phyloP scores from a whole-genome alignment of 2,888 invertebrate species.

The Lampropteryx suffumata region DNA sequence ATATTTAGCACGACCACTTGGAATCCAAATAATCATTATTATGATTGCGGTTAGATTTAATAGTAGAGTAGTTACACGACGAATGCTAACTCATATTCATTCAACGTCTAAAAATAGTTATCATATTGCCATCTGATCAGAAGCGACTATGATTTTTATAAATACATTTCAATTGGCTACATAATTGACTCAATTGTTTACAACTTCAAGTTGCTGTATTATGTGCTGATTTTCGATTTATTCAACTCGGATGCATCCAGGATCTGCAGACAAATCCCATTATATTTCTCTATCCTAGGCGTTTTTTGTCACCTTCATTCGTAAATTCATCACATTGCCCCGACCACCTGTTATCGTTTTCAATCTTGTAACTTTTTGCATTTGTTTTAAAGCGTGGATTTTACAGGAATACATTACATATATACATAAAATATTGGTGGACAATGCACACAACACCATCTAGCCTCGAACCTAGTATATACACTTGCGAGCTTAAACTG shows the following conservation, averaged over 20 bases:
- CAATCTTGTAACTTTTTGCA: constrained; percentile 4
- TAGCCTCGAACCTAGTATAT: too few species aligned
- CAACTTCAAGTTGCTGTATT: not conserved
- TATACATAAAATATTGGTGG: too few species aligned
- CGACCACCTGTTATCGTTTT: constrained; percentile 22
- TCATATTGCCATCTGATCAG: constrained; percentile 4
- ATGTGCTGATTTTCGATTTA: constrained; percentile 10
- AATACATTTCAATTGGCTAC: constrained; percentile 3
- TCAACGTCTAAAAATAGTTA: constrained; percentile 16
- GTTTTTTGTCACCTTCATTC: constrained; percentile 28
- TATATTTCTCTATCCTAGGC: constrained; percentile 26
- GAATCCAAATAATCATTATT: constrained; percentile 23
- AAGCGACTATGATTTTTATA: constrained; percentile 1
- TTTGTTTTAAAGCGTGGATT: too few species aligned
- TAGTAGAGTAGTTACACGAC: not conserved
- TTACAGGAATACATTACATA: too few species aligned
- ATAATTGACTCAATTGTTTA: not conserved
- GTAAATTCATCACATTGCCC: constrained; percentile 6
- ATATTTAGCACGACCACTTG: constrained; percentile 17
- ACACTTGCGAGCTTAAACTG: too few species aligned
- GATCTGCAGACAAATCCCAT: constrained; percentile 26
- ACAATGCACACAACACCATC: too few species aligned
- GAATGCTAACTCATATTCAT: constrained; percentile 11
- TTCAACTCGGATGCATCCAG: constrained; percentile 18
- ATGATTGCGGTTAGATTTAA: constrained; percentile 18